Evolutionary conservation across 2,888 invertebrate species (phyloP).

Genomic region (Germaria angustata): DNA sequence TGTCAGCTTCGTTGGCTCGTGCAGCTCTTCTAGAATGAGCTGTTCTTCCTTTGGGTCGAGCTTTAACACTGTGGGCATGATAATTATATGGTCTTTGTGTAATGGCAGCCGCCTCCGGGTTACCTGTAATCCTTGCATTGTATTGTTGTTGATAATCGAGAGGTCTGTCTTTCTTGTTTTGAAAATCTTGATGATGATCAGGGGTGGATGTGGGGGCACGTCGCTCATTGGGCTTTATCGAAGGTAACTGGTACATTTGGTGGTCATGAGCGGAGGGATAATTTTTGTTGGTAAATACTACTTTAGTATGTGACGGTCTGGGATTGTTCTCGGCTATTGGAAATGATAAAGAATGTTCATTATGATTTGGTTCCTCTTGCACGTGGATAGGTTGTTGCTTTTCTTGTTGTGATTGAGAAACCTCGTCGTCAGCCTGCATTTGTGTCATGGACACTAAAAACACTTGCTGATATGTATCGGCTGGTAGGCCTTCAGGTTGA

Average conservation of each 20-base stretch:
- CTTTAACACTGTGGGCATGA: slow-evolving; percentile 74
- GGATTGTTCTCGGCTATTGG: slow-evolving; percentile 78
- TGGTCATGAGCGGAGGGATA: slow-evolving; percentile 70
- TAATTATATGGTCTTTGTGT: slow-evolving; percentile 78
- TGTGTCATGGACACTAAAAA: slow-evolving; percentile 75
- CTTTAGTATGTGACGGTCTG: slow-evolving; percentile 78
- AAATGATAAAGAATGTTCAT: slow-evolving; percentile 41
- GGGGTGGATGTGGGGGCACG: slow-evolving; percentile 68
- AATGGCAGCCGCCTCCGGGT: slow-evolving; percentile 68
- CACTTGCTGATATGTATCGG: slow-evolving; percentile 73
- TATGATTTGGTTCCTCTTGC: slow-evolving; percentile 55
- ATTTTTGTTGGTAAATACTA: slow-evolving; percentile 74
- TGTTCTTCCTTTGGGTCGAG: slow-evolving; percentile 57
- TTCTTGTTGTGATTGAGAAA: slow-evolving; percentile 5
- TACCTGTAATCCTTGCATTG: background rate
- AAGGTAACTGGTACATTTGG: slow-evolving; percentile 72
- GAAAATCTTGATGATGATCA: slow-evolving; percentile 68
- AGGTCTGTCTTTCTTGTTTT: slow-evolving; percentile 55
- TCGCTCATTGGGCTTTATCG: slow-evolving; percentile 72
- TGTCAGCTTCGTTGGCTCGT: slow-evolving; percentile 61
- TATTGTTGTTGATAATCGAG: slow-evolving; percentile 44
- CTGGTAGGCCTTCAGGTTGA: slow-evolving; percentile 49
- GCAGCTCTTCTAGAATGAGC: slow-evolving; percentile 63
- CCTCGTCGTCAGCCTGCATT: slow-evolving; percentile 18
- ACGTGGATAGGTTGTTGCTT: slow-evolving; percentile 72